Evolutionary conservation across 2,888 invertebrate genomes (phyloP).

Genomic region (Acrocera orbiculus): DNA sequence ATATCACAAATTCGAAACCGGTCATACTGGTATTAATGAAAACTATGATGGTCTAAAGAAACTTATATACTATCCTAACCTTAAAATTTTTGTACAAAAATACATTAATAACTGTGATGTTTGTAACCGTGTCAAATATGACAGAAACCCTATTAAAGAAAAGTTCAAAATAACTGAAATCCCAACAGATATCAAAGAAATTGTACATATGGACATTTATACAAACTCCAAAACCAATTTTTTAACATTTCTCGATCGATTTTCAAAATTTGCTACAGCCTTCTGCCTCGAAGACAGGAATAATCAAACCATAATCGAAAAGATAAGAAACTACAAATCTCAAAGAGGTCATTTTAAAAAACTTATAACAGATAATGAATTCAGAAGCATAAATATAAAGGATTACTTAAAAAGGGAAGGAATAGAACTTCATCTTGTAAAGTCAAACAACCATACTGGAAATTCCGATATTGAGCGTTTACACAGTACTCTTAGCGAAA

Average conservation of each 20-base stretch:
- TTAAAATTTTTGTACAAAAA: background rate
- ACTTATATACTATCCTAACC: background rate
- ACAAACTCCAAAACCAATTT: conserved; percentile 1
- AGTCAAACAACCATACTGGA: conserved; percentile 12
- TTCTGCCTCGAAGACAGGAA: conserved; percentile 11
- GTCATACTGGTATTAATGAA: conserved; percentile 2
- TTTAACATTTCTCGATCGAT: conserved; percentile 1
- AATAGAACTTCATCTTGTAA: conserved; percentile 12
- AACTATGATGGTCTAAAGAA: background rate
- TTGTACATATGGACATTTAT: conserved; percentile 3
- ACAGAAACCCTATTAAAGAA: conserved; percentile 1
- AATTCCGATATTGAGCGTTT: conserved; percentile 11
- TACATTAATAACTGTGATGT: conserved; percentile 1
- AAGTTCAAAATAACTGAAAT: conserved; percentile 1
- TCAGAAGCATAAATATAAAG: conserved; percentile 6
- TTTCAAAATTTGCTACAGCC: conserved; percentile 12
- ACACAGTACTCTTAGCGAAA: conserved; percentile 4
- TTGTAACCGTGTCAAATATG: conserved; percentile 3
- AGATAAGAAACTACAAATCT: conserved; percentile 8
- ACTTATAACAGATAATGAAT: conserved; percentile 13
- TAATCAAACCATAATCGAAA: conserved; percentile 10
- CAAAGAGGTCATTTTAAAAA: conserved; percentile 7
- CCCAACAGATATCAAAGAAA: conserved; percentile 4
- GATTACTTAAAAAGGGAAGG: conserved; percentile 9
- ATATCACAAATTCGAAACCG: conserved; percentile 3